These are phyloP conservation scores for Menidia menidia DNA, from an alignment of 2,797 vertebrate genomes.

Conservation along the genomic window DNA sequence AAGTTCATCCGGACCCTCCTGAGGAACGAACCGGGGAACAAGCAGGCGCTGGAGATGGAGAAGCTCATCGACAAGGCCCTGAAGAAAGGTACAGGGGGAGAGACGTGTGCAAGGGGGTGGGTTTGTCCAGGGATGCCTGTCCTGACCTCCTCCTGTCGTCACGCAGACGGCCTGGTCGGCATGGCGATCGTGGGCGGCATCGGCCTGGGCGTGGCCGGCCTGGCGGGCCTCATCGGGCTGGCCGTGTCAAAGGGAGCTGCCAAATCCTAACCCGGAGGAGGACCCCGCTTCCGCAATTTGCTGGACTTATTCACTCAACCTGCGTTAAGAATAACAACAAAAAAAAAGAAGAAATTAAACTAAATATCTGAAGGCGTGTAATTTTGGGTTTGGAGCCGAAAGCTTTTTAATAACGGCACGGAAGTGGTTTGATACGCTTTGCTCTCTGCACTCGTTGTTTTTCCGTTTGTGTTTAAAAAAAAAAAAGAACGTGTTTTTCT, in stretches of 20 bases:
- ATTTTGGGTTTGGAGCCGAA: conserved; percentile 29
- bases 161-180: conserved; percentile 90
- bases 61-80: conserved; percentile 90
- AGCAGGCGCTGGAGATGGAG: conserved; percentile 89
- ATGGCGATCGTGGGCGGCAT: conserved; percentile 95
- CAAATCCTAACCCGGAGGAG: conserved; percentile 83
- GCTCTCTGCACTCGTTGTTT: neutral
- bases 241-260: conserved; percentile 89
- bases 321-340: conserved; percentile 6
- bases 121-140: neutral
- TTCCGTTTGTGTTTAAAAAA: conserved; percentile 22
- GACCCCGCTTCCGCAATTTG: conserved; percentile 7
- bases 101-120: too few relatives aligned
- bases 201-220: conserved; percentile 87
- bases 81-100: conserved; percentile 86
- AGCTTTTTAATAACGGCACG: conserved; percentile 35
- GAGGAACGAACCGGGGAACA: conserved; percentile 90
- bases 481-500: neutral
- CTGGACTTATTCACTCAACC: conserved; percentile 57
- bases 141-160: conserved; percentile 22
- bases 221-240: conserved; percentile 91
- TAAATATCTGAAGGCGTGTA: conserved; percentile 14
- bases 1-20: conserved; percentile 89
- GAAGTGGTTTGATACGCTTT: conserved; percentile 29
- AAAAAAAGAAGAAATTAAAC: conserved; percentile 28